A percentile compares a stretch with the other conserved stretches of the same genome.
Evolutionary conservation across 1,140 invertebrate species (phyloP).

Genomic region (Caenorhabditis remanei): DNA sequence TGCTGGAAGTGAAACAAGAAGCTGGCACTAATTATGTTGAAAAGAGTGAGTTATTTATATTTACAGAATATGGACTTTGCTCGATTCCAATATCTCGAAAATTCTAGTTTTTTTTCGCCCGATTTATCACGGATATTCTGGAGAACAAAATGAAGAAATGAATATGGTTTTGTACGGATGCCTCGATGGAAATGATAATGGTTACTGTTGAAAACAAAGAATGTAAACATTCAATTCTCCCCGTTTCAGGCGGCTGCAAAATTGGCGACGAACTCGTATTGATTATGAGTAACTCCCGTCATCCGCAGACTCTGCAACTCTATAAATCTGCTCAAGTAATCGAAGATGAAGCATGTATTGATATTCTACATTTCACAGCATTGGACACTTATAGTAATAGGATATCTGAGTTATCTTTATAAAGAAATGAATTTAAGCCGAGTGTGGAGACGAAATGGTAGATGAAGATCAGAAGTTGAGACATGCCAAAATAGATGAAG

Average conservation of each 20-base stretch:
- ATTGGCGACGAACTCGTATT: conserved; percentile 56
- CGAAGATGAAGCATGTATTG: conserved; percentile 62
- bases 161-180: conserved; percentile 64
- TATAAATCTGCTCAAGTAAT: conserved; percentile 63
- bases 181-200: conserved; percentile 44
- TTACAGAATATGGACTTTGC: neutral
- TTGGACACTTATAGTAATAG: conserved; percentile 61
- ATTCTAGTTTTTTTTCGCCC: conserved; percentile 57
- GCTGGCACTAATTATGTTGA: conserved; percentile 22
- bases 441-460: conserved; percentile 63
- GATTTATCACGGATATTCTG: conserved; percentile 61
- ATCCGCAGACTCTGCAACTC: conserved; percentile 62
- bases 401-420: neutral
- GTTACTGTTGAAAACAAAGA: neutral
- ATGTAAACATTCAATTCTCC: neutral
- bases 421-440: conserved; percentile 43
- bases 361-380: conserved; percentile 58
- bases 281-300: conserved; percentile 63
- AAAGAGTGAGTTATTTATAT: neutral
- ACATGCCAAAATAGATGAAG: conserved; percentile 62
- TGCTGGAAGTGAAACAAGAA: conserved; percentile 52
- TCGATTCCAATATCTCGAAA: neutral
- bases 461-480: conserved; percentile 64
- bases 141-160: conserved; percentile 66
- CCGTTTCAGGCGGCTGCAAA: conserved; percentile 42